phyloP scores from a whole-genome alignment of 2,113 vertebrate genomes.

The Heterotilapia buettikoferi region DNA sequence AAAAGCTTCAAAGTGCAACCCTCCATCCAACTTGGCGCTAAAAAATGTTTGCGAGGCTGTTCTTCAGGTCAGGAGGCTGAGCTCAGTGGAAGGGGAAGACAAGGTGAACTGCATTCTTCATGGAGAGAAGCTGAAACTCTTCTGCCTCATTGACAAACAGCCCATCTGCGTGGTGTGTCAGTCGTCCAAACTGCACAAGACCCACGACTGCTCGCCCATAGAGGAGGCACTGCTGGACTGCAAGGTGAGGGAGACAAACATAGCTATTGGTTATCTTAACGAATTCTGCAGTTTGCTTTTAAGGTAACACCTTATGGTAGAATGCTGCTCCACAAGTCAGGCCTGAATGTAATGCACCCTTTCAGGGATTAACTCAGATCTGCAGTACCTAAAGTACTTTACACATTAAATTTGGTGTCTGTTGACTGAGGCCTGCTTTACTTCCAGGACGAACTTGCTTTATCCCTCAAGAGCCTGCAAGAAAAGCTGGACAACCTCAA shows the following conservation, averaged over 20 bases:
- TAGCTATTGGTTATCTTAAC: not conserved
- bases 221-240: slow-evolving; percentile 64
- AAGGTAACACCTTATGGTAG: not conserved
- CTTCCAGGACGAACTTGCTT: slow-evolving; percentile 55
- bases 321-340: slow-evolving; percentile 43
- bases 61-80: slow-evolving; percentile 27
- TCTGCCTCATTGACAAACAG: slow-evolving; percentile 66
- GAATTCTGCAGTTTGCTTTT: not conserved
- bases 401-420: not conserved
- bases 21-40: slow-evolving; percentile 64
- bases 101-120: slow-evolving; percentile 53
- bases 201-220: slow-evolving; percentile 57
- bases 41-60: slow-evolving; percentile 70
- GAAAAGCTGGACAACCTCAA: slow-evolving; percentile 42
- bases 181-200: slow-evolving; percentile 62
- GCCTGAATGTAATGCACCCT: not conserved
- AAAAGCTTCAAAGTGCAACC: slow-evolving; percentile 43
- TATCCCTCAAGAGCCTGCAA: slow-evolving; percentile 46
- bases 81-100: slow-evolving; percentile 2
- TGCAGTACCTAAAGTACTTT: not conserved
- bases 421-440: not conserved
- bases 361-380: not conserved
- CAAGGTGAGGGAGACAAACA: slow-evolving; percentile 52
- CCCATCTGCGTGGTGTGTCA: slow-evolving; percentile 72
- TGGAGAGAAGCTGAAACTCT: slow-evolving; percentile 65